phyloP scores from a whole-genome alignment of 2,888 invertebrate species.

The Brachyopa scutellaris region DNA sequence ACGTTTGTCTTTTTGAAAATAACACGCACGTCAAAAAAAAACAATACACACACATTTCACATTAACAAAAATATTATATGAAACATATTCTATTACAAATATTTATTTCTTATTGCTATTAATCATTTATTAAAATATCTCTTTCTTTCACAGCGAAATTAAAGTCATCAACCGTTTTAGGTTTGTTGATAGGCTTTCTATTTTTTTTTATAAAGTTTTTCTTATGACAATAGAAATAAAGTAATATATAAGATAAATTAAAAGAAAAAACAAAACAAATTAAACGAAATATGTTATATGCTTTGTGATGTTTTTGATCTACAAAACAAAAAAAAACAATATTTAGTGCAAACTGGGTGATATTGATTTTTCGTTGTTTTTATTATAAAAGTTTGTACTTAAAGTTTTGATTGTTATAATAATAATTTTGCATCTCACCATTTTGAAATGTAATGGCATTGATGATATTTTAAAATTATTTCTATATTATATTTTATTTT shows the following conservation, averaged over 20 bases:
- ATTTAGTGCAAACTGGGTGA: conserved; percentile 60
- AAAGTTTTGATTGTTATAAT: conserved; percentile 9
- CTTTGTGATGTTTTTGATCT: not conserved
- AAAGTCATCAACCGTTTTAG: conserved; percentile 70
- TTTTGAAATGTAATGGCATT: not conserved
- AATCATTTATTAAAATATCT: conserved; percentile 18
- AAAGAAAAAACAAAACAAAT: not conserved
- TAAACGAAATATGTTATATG: not conserved
- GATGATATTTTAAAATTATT: not conserved
- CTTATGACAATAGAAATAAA: conserved; percentile 37
- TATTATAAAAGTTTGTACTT: conserved; percentile 5
- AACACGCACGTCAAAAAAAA: conserved; percentile 19
- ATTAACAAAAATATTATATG: too few species aligned
- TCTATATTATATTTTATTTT: conserved; percentile 11
- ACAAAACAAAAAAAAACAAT: not conserved
- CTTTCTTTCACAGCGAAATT: conserved; percentile 59
- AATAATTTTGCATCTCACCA: conserved; percentile 15
- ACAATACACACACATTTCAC: conserved; percentile 18
- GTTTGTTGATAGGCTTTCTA: conserved; percentile 59
- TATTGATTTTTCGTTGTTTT: conserved; percentile 36
- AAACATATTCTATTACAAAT: conserved; percentile 3
- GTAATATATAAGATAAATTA: not conserved
- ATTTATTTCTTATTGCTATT: conserved; percentile 21
- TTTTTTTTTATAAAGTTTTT: conserved; percentile 23
- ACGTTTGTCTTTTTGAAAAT: conserved; percentile 28